Evolutionary conservation across 1,140 invertebrate genomes (phyloP), one percentile per base, ranked within the genome.

Genomic region (Sminthurides bifidus): DNA sequence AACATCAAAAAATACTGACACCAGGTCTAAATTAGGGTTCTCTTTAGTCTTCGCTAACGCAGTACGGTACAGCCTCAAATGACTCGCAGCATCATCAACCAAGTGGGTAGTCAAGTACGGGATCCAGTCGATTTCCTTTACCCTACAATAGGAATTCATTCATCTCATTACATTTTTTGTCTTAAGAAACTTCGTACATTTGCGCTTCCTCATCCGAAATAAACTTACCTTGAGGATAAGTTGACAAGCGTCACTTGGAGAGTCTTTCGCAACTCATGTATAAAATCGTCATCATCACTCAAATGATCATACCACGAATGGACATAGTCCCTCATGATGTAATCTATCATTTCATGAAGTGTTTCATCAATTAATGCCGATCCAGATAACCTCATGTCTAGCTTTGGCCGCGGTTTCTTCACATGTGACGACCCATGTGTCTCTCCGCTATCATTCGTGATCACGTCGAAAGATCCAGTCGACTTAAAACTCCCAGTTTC

Each of bases 11-110:
- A 93, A 93, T 66, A 82, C 74, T 56, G 83, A 80, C 65, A 84
- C 82, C 23, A 92, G 66, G 63, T 77, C 72, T 55, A 65, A 46
- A 27, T 69, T 70, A 66, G 66, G 71, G 70, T 75, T 81, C 78
- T 63, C 57, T 51, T 64, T 56, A 59, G 79, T 72, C 68, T 78
- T 72, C 60, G 73, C 77, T 68, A 82, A 71, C 57, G 84, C 78
- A 71, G 81, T 86, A 30, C 82, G 71, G 67, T 86, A 93, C 15
- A 93, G 71, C 63, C 86, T 77, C 60, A 93, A 77, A 72, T 94
- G 90, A 19, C 84, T 84, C 4, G 87, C 89, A 58, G 88, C 80
- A 75, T 92, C 89, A 71, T 94, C 89, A 4, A 92, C 86, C 52
- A 93, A 75, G 54, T 81, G 76, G 30, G 85, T 87, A 24, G 89